A percentile compares a stretch with the other conserved stretches of the same genome.
Conservation (phyloP, 2,113 vertebrate species). For the Camelus dromedarius region DNA sequence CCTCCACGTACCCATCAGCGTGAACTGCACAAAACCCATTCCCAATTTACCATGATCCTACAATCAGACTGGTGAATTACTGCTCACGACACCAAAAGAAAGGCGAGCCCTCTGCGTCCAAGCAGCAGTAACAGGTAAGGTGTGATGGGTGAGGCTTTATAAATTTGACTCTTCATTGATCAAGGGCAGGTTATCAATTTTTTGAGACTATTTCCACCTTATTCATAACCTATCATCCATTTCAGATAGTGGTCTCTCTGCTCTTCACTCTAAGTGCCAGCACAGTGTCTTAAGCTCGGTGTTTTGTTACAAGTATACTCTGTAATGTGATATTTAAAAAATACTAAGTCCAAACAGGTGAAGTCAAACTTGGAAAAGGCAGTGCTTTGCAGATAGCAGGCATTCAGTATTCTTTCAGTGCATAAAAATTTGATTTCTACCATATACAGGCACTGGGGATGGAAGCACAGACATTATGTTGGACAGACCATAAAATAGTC, state of each 20-base stretch:
- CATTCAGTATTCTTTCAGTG: not conserved
- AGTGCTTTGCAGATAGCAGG: not conserved
- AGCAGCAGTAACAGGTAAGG: not conserved
- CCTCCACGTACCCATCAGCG: not conserved
- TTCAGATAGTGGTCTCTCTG: not conserved
- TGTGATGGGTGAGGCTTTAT: not conserved
- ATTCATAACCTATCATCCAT: not conserved
- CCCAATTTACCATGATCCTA: not conserved
- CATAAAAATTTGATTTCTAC: not conserved
- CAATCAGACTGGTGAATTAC: not conserved
- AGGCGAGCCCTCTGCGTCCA: not conserved
- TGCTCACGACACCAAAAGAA: not conserved
- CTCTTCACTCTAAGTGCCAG: not conserved
- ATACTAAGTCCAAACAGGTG: not conserved
- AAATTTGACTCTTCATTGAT: not conserved
- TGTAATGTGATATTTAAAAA: not conserved
- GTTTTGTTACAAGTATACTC: not conserved
- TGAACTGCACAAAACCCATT: not conserved
- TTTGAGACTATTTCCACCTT: not conserved
- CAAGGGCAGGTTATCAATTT: not conserved
- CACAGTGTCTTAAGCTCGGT: not conserved
- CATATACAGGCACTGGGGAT: not conserved
- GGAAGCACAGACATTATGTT: not conserved
- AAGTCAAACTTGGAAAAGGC: not conserved
- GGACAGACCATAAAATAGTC: not conserved